Base-by-base conservation (phyloP, 2,888 invertebrate genomes). In the Gasteruption jaculator region DNA sequence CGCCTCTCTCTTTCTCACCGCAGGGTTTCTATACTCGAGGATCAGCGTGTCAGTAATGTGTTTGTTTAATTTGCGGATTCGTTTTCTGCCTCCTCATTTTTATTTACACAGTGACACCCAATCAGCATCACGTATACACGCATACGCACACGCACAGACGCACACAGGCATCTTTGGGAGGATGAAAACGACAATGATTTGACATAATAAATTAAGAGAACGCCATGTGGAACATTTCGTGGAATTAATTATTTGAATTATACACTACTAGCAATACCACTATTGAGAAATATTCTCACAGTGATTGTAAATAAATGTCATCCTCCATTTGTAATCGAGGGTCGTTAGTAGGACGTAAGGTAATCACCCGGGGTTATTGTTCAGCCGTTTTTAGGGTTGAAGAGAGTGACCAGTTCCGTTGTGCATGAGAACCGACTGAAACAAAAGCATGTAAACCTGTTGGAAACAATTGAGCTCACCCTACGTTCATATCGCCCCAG, bases 391-490 rank as follows among this genome's bases (percentile, higher is more conserved):
- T 62, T 61, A 57, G 52, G 62, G 63, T 60, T 58, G 54, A 56
- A 49, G 54, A 57, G 56, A 64, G 62, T 65, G 65, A 64, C 65
- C 65, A 63, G 65, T 61, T 61, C 58, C 55, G 49, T 50, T 50
- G 55, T 53, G 58, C 66, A 66, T 65, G 66, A 65, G 66, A 66
- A 66, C 64, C 54, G 56, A 49, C 63, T 66, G 66, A 66, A 66
- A 66, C 66, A 66, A 66, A 63, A 61, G 61, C 53, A 49, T 49
- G 61, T 56, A 66, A 66, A 66, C 66, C 66, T 66, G 66, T 66
- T 66, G 66, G 66, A 66, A 66, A 66, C 66, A 66, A 66, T 66
- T 60, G 63, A 53, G 53, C 52, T 53, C 51, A 52, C 52, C 48
- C 48, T 46, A n/a, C n/a, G n/a, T n/a, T n/a, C n/a, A n/a, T n/a